Evolutionary conservation across 2,113 vertebrate species (phyloP).

Genomic region (Corvus hawaiiensis): DNA sequence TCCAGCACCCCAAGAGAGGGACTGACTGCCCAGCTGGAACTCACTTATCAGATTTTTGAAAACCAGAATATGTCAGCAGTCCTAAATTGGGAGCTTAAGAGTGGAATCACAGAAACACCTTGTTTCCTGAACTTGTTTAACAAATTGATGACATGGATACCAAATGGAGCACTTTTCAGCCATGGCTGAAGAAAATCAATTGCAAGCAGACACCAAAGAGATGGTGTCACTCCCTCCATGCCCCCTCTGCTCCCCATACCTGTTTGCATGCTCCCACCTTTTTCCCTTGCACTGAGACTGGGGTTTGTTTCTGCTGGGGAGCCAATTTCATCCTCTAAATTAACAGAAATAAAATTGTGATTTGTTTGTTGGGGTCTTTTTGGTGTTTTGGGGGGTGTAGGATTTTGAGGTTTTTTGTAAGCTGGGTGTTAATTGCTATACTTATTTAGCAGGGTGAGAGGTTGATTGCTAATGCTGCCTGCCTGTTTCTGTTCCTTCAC

Average conservation of each 20-base stretch:
- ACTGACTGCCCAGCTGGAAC: neutral
- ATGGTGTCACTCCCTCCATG: neutral
- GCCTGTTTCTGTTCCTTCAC: neutral
- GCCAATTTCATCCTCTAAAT: neutral
- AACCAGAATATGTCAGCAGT: neutral
- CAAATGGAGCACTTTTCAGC: neutral
- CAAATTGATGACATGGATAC: neutral
- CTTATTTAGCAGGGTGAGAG: neutral
- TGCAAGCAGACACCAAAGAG: neutral
- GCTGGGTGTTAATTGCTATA: neutral
- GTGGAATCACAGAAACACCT: neutral
- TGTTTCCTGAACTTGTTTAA: neutral
- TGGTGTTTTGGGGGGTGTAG: fast-evolving
- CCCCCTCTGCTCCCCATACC: neutral
- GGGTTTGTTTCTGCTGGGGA: neutral
- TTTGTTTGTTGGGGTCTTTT: neutral
- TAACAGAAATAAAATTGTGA: neutral
- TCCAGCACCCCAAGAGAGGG: neutral
- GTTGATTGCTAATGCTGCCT: neutral
- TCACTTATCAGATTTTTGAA: neutral
- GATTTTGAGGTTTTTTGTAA: neutral
- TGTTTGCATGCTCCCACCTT: neutral
- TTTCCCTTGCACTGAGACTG: neutral
- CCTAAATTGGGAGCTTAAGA: neutral
- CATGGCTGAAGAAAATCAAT: neutral